Conservation (phyloP, 2,888 invertebrate genomes). For the Lamellibrachia columna region DNA sequence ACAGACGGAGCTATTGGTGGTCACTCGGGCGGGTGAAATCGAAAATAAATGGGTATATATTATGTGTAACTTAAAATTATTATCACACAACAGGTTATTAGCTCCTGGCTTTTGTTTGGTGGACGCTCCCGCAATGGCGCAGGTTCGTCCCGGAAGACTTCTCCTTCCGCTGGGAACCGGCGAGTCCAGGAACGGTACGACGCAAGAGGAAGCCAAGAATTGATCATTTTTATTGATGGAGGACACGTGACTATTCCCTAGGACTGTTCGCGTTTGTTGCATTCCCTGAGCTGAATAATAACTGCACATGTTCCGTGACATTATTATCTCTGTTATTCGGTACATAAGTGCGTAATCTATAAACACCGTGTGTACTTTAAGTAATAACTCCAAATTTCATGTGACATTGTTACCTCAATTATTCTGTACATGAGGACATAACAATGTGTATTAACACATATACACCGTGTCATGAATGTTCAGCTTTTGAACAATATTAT, state of each 20-base stretch:
- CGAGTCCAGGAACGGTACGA: not conserved
- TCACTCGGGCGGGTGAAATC: not conserved
- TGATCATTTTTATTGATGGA: not conserved
- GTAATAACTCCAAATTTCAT: not conserved
- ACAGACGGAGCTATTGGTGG: not conserved
- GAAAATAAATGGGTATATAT: not conserved
- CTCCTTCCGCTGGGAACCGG: not conserved
- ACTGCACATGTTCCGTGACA: not conserved
- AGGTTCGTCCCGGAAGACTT: not conserved
- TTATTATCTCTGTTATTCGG: not conserved
- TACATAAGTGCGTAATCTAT: not conserved
- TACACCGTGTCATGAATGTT: too few species aligned
- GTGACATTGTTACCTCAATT: not conserved
- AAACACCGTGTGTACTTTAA: not conserved
- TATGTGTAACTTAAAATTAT: not conserved
- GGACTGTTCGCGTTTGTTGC: not conserved
- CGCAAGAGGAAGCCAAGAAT: not conserved
- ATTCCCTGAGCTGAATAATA: not conserved
- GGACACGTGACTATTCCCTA: slow-evolving; percentile 4
- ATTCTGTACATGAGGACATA: not conserved
- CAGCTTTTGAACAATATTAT: too few species aligned
- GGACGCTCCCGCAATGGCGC: not conserved
- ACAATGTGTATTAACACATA: too few species aligned
- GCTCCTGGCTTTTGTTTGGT: not conserved
- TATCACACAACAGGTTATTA: not conserved